These are phyloP conservation scores for Acrossocheilus fasciatus DNA, from an alignment of 2,797 vertebrate genomes.

Conservation along the genomic window DNA sequence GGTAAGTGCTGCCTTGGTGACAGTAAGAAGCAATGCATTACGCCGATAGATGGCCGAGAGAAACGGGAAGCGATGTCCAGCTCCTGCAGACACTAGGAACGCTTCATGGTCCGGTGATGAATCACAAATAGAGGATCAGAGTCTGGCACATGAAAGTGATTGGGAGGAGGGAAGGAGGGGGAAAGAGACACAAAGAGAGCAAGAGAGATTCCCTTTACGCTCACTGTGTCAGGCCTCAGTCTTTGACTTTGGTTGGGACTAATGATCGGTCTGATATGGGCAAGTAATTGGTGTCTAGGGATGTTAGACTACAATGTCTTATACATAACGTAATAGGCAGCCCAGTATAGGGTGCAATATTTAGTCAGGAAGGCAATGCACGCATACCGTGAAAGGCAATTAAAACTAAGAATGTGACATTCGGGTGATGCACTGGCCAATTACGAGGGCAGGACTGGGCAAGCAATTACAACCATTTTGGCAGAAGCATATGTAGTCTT, in stretches of 20 bases:
- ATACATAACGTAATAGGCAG: slow-evolving; percentile 32
- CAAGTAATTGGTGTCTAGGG: slow-evolving; percentile 50
- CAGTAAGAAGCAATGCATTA: slow-evolving; percentile 46
- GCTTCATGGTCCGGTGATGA: slow-evolving; percentile 43
- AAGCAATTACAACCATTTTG: slow-evolving; percentile 45
- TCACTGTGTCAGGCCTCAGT: slow-evolving; percentile 38
- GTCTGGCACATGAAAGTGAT: slow-evolving; percentile 51
- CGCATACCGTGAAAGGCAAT: slow-evolving; percentile 35
- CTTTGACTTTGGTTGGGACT: slow-evolving; percentile 36
- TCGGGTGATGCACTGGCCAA: slow-evolving; percentile 34
- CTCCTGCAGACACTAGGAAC: slow-evolving; percentile 45
- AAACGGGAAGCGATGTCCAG: slow-evolving; percentile 34
- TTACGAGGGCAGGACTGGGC: slow-evolving; percentile 28
- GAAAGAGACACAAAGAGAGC: slow-evolving; percentile 10
- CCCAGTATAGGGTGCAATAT: slow-evolving; percentile 12
- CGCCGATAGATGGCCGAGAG: not conserved
- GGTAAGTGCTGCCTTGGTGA: slow-evolving; percentile 52
- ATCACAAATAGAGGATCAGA: slow-evolving; percentile 48
- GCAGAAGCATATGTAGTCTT: slow-evolving; percentile 31
- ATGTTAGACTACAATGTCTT: slow-evolving; percentile 45
- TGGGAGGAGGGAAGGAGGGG: slow-evolving; percentile 29
- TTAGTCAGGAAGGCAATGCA: slow-evolving; percentile 33
- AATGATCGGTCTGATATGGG: slow-evolving; percentile 47
- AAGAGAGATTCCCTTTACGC: slow-evolving; percentile 28
- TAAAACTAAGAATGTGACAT: slow-evolving; percentile 47